Base-by-base conservation (phyloP, 2,888 invertebrate genomes). In the Chironomus tentans region DNA sequence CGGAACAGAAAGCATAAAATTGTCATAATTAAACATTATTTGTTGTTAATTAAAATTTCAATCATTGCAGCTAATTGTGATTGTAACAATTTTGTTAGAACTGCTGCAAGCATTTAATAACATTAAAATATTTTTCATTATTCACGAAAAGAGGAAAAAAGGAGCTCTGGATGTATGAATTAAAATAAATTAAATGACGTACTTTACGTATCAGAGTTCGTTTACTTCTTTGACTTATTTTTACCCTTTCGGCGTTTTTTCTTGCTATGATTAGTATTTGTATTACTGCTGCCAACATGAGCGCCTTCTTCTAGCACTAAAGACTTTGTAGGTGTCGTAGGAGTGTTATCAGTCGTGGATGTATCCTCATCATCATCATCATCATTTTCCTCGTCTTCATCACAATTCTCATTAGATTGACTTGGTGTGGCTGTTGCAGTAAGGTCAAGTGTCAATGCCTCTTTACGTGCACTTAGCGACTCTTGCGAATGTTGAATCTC, bases 371-470 rank as follows among this genome's bases (percentile, higher is more conserved):
- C 38, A 2, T 38, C 38, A 38, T 38, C 38, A 2, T 38, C 38
- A 38, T 38, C 38, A 18, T 47, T 48, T 21, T 74, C 74, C 18
- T 70, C 72, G n/a, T 73, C 77, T 47, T 61, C 47, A 1, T 69
- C 71, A 38, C 73, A 70, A 28, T 77, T 73, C n/a, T 72, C 72
- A 22, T 65, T 22, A 3, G 18, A 15, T n/a, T 76, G 46, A 47
- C 62, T 22, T 6, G 21, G 56, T 7, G 15, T 56, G 13, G 13
- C 13, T 28, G 38, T 24, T 46, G 61, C 12, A 48, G 18, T 76
- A 4, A 69, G 47, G 15, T 76, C 69, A 56, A 76, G 76, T 48
- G 46, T 69, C 38, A 76, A n/a, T 21, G 56, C 28, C 18, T 76
- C 76, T 7, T 68, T 74, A 15, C 47, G 74, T 65, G 65, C 47